Conservation (phyloP, 1,140 invertebrate genomes). For the Halyomorpha halys region DNA sequence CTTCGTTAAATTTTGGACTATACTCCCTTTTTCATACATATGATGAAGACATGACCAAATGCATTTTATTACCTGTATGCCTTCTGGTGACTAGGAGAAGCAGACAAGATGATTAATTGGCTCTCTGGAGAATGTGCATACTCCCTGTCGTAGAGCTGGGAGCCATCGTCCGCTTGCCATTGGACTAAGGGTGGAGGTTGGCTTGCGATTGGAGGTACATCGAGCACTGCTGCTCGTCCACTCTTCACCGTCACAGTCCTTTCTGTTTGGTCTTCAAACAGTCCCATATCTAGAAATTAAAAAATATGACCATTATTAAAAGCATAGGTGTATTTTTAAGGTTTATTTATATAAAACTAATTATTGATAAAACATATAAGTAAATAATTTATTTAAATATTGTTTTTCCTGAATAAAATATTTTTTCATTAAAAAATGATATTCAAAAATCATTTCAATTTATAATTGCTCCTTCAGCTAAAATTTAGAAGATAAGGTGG, state of each 20-base stretch:
- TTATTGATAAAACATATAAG: no score
- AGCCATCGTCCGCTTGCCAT: constrained; percentile 67
- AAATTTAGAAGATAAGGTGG: no score
- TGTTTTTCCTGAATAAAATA: no score
- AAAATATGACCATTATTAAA: not conserved
- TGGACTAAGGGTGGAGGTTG: constrained; percentile 68
- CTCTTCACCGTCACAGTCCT: constrained; percentile 54
- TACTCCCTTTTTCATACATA: no score
- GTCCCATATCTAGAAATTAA: constrained; percentile 60
- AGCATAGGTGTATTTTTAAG: no score
- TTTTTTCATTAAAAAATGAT: no score
- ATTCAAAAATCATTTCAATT: no score
- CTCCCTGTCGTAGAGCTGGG: constrained; percentile 64
- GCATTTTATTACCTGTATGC: constrained; percentile 60
- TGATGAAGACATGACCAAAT: no score
- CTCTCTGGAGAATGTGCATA: constrained; percentile 62
- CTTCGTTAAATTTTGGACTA: no score
- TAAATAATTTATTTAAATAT: no score
- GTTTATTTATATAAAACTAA: no score
- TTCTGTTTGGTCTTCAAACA: constrained; percentile 61
- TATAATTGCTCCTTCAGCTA: no score
- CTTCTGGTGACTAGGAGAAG: constrained; percentile 56
- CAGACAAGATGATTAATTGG: constrained; percentile 69
- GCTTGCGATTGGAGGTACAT: constrained; percentile 70
- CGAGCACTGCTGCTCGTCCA: constrained; percentile 69